Conservation (phyloP, 2,113 vertebrate species). For the Chlamydotis undulata region DNA sequence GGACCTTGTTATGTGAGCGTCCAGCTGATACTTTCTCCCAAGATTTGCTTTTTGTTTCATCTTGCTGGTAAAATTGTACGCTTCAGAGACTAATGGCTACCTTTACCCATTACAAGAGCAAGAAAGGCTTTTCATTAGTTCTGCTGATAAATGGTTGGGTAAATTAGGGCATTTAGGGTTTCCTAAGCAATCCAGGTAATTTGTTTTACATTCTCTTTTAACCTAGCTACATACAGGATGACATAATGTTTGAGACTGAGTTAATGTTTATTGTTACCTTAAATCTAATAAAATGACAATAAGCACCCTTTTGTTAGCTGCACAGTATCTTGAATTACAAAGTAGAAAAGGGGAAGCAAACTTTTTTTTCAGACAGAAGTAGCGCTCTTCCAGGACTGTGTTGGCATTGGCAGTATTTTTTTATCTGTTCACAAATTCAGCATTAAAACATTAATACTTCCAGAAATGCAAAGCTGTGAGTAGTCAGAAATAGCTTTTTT, state of each 20-base stretch:
- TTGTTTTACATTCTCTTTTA: slow-evolving; percentile 39
- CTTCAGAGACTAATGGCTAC: slow-evolving; percentile 60
- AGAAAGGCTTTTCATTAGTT: slow-evolving; percentile 42
- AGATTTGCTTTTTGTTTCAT: slow-evolving; percentile 65
- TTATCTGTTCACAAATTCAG: not conserved
- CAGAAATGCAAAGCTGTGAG: not conserved
- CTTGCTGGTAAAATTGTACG: slow-evolving; percentile 22
- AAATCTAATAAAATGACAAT: slow-evolving; percentile 16
- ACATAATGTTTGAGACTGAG: slow-evolving; percentile 6
- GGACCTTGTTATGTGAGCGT: slow-evolving; percentile 77
- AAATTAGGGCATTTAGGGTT: slow-evolving; percentile 52
- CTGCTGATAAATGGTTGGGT: slow-evolving; percentile 32
- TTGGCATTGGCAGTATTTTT: not conserved
- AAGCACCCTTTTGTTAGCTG: not conserved
- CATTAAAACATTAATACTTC: not conserved
- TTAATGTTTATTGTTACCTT: slow-evolving; percentile 39
- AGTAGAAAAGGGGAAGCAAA: not conserved
- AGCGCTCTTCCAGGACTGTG: not conserved
- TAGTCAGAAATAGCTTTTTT: not conserved
- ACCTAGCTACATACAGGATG: not conserved
- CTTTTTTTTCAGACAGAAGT: not conserved
- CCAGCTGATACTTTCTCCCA: slow-evolving; percentile 71
- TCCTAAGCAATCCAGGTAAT: slow-evolving; percentile 41
- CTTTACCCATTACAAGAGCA: slow-evolving; percentile 50
- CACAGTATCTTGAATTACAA: not conserved